Base-by-base conservation (phyloP, 2,113 vertebrate genomes). In the Carettochelys insculpta region DNA sequence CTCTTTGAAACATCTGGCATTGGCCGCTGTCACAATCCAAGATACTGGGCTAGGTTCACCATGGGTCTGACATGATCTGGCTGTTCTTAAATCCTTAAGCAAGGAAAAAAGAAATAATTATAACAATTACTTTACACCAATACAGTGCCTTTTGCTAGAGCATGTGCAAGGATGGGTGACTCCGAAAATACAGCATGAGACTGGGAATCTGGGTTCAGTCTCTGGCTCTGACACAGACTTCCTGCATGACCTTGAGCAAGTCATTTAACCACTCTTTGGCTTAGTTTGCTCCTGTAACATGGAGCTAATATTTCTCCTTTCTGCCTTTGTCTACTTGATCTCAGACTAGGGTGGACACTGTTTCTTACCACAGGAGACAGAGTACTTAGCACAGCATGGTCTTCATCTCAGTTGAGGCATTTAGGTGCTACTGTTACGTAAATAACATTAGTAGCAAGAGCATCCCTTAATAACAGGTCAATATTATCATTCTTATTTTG, bases 51-150 rank as follows among this genome's bases (percentile, higher is more conserved):
- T n/a, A 65, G 34, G 19, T 65, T 31, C 16, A 65, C 58, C 58
- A n/a, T 19, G 34, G 58, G 58, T n/a, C 16, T 65, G 58, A 65
- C 34, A 31, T 34, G 17, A 8, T 4, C 17, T n/a, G 58, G 58
- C 58, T 2, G 2, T 65, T 34, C 16, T 31, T 54, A 54, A 25
- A 25, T 54, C 27, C 53, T 65, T n/a, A 65, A n/a, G 16, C 45
- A 73, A 89, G 56, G 31, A 50, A 92, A 93, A 92, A 92, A 87
- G 83, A 76, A 93, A 89, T 92, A 89, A 94, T 34, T 61, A 34
- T 95, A 95, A 93, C 94, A 92, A 92, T 92, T 89, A 81, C 92
- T 95, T 95, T 94, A 41, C 50, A 41, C 85, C 20, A 90, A 34
- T 88, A 79, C 56, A 87, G 90, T 86, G 61, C 0, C 1, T 94